Evolutionary conservation across 2,888 invertebrate species (phyloP).

Genomic region (Perizoma affinitatum): DNA sequence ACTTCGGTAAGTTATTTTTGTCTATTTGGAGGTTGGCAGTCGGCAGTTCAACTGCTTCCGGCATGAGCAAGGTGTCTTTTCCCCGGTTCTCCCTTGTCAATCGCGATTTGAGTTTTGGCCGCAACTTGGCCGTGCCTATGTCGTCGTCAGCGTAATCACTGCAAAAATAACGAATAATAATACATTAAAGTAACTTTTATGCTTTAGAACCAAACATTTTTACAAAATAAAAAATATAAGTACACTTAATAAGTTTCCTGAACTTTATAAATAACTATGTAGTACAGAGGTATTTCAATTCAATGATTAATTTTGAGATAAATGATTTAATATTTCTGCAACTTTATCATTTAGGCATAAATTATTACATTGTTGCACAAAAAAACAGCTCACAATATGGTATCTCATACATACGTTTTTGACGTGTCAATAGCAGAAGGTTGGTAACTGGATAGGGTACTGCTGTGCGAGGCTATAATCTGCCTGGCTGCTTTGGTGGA

Average conservation of each 20-base stretch:
- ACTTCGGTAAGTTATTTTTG: slow-evolving; percentile 62
- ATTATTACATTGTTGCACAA: too few species aligned
- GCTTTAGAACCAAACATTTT: too few species aligned
- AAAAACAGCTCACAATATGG: too few species aligned
- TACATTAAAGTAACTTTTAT: too few species aligned
- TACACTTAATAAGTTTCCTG: too few species aligned
- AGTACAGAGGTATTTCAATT: too few species aligned
- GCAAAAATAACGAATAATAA: slow-evolving; percentile 35
- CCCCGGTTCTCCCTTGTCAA: slow-evolving; percentile 53
- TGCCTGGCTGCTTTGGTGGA: slow-evolving; percentile 86
- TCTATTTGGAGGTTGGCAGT: slow-evolving; percentile 61
- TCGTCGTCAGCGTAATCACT: slow-evolving; percentile 40
- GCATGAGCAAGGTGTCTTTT: slow-evolving; percentile 35
- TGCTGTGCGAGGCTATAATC: slow-evolving; percentile 82
- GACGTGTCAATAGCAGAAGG: slow-evolving; percentile 41
- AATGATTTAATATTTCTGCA: too few species aligned
- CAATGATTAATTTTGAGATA: too few species aligned
- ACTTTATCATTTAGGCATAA: too few species aligned
- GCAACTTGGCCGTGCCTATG: slow-evolving; percentile 4
- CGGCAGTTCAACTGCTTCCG: slow-evolving; percentile 51
- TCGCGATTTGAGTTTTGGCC: slow-evolving; percentile 59
- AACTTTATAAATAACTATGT: too few species aligned
- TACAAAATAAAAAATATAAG: too few species aligned
- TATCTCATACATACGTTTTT: slow-evolving; percentile 35
- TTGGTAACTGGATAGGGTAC: slow-evolving; percentile 56